Conservation (phyloP, 1,140 invertebrate species). For the Zaprionus nigranus region DNA sequence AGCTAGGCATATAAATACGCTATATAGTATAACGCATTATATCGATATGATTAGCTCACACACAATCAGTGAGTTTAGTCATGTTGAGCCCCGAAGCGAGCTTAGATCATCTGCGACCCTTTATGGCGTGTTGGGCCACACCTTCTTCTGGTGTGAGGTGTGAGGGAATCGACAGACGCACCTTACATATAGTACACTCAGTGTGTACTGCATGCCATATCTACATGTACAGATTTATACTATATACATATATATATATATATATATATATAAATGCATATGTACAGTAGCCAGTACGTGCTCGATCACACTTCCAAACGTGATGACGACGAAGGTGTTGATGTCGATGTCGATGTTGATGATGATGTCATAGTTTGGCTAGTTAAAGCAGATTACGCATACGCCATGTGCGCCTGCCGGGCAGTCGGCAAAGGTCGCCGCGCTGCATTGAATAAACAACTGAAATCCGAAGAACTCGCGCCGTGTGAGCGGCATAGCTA, state of each 20-base stretch:
- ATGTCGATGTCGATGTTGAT: not conserved
- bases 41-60: not conserved
- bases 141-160: conserved; percentile 5
- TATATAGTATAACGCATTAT: not conserved
- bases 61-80: not conserved
- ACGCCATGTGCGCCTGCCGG: conserved; percentile 61
- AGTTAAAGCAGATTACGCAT: conserved; percentile 62
- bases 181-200: conserved; percentile 4
- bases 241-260: no score
- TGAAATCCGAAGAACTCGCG: conserved; percentile 3
- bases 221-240: no score
- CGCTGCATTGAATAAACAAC: conserved; percentile 45
- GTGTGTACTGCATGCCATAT: no score
- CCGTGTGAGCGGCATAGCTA: conserved; percentile 29
- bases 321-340: conserved; percentile 9
- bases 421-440: conserved; percentile 28
- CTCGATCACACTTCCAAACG: not conserved
- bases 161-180: conserved; percentile 11
- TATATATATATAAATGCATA: no score
- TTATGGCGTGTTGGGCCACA: conserved; percentile 13
- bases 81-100: not conserved
- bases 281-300: conserved; percentile 20
- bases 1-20: not conserved
- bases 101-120: conserved; percentile 5
- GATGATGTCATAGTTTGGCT: conserved; percentile 32